A percentile compares a stretch with the other conserved stretches of the same genome.
phyloP scores from a whole-genome alignment of 2,113 vertebrate species.

The Oreotrochilus melanogaster region DNA sequence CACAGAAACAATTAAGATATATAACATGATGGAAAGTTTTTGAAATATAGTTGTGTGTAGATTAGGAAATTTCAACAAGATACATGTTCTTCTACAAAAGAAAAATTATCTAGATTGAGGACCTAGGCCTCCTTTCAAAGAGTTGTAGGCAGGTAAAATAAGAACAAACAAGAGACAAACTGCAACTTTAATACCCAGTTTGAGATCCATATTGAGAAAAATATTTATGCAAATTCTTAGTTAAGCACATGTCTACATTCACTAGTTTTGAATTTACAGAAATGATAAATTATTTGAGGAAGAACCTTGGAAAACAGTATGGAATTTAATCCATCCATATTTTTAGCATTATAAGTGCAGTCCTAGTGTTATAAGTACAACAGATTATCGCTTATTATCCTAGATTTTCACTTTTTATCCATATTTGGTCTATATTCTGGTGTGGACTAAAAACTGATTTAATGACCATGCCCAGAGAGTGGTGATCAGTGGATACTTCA shows the following conservation, averaged over 20 bases:
- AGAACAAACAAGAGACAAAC: not conserved
- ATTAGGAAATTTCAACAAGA: not conserved
- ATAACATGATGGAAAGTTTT: not conserved
- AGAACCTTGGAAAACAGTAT: not conserved
- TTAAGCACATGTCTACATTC: not conserved
- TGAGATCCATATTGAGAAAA: not conserved
- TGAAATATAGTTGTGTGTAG: not conserved
- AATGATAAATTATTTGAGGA: not conserved
- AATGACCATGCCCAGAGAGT: not conserved
- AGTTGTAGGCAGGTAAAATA: not conserved
- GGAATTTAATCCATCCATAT: not conserved
- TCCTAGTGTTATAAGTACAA: not conserved
- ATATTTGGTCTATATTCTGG: not conserved
- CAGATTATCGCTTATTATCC: not conserved
- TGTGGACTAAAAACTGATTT: not conserved
- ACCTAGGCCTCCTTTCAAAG: not conserved
- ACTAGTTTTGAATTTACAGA: not conserved
- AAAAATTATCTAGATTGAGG: not conserved
- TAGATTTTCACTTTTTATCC: not conserved
- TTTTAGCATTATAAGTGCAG: not conserved
- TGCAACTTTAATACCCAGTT: not conserved
- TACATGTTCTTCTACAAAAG: not conserved
- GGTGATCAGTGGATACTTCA: not conserved
- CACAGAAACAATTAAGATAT: not conserved
- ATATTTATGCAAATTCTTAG: not conserved